Base-by-base conservation (phyloP, 1,140 invertebrate species). In the Ips nitidus region DNA sequence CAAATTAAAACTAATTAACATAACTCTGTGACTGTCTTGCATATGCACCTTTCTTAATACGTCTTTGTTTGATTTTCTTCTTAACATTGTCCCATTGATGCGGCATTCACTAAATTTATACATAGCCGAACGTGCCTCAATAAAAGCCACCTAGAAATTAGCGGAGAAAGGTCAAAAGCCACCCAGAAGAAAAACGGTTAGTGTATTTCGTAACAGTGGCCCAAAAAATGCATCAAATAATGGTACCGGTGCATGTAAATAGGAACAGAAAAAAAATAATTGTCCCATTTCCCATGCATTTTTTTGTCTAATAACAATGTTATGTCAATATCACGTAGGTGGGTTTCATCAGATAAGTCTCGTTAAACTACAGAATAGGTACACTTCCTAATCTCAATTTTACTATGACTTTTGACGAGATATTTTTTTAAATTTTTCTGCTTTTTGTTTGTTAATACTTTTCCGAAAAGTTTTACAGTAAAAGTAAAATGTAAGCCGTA, bases 1-100 rank as follows among this genome's bases (percentile, higher is more conserved):
- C 57, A 60, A 59, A 69, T 69, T 69, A 69, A 69, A 69, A 61
- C 58, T 69, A 69, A 69, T 69, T 69, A 69, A 69, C 66, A 69
- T 69, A 69, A 69, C 66, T 56, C 41, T 22, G 66, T 8, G 66
- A 41, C 58, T 56, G 41, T 39, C 66, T 69, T 62, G 58, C 66
- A 69, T 69, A 62, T 69, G 59, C 66, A 62, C 52, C 66, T 62
- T 60, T 62, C 66, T 69, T 69, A 62, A 69, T 69, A 62, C 47
- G 58, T 69, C 64, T 69, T 56, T 69, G 52, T 69, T 69, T 69
- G 66, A 38, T 36, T 60, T 61, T 62, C 52, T 59, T 61, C 66
- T 69, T 69, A 69, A 62, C 66, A 52, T 42, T 69, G 66, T 69
- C 59, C 58, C 58, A 68, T 68, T 68, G 57, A 68, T 60, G 57